Base-by-base conservation (phyloP, 2,797 vertebrate genomes). In the Yasuhikotakia modesta region DNA sequence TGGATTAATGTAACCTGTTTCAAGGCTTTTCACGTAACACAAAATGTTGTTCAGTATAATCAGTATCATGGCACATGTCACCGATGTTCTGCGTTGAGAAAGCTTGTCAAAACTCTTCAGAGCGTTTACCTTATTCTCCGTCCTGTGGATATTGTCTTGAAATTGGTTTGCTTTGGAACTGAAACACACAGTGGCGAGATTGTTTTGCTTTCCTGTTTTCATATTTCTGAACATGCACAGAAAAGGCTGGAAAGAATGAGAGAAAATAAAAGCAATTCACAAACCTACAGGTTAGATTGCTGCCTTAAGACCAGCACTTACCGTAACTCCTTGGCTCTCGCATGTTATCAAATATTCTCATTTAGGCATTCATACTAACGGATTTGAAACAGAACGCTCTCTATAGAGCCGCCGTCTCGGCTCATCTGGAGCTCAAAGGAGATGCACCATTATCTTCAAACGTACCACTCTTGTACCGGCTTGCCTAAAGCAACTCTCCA, bases 141-240 rank as follows among this genome's bases (percentile, higher is more conserved):
- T 75, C 46, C 27, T 14, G 7, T 50, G 55, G 22, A 63, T 69
- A 61, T 74, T 75, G 35, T 55, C 61, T 76, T 21, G 22, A 80
- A 80, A 80, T 80, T 30, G 71, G 10, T 64, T 75, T 22, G 12
- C 16, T 66, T 69, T 17, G 16, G 65, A 70, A 50, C 5, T 48
- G n/a, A 14, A 53, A 39, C 65, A 57, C 57, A 70, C 24, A 46
- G 27, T 70, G 39, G 19, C 11, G 14, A 63, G 39, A 50, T 71
- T 46, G n/a, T 58, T 52, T 55, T 70, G 73, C 70, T 32, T 55
- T 57, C 30, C 12, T 52, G 14, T 32, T 70, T 22, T 39, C 35
- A 5, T 39, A n/a, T 39, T 48, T 30, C 13, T 52, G 43, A 70
- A 45, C n/a, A 71, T 10, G 46, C 21, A 73, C 10, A 73, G 6